Conservation (phyloP, 2,888 invertebrate genomes). For the Pterobdella sp. region DNA sequence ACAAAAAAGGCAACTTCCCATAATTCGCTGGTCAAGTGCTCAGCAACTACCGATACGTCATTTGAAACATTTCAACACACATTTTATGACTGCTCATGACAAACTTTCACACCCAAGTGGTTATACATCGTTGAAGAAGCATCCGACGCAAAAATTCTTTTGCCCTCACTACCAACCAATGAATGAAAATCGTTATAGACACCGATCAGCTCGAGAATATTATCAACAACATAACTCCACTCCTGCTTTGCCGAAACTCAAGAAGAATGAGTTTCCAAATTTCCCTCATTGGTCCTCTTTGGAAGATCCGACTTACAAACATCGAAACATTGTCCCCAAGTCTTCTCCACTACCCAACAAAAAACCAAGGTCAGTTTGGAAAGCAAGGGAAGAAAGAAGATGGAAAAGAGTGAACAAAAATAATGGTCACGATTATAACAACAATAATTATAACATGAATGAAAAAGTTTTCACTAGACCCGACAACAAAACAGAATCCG, state of each 20-base stretch:
- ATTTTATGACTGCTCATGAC: not conserved
- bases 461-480: no score
- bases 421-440: not conserved
- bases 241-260: not conserved
- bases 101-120: slow-evolving; percentile 2
- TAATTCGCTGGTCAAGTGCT: slow-evolving; percentile 24
- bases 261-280: not conserved
- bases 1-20: slow-evolving; percentile 17
- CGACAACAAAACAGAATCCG: no score
- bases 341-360: not conserved
- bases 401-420: slow-evolving; percentile 21
- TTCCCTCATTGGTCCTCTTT: slow-evolving; percentile 28
- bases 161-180: not conserved
- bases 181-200: not conserved
- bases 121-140: not conserved
- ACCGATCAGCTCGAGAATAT: no score
- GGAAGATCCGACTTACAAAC: slow-evolving; percentile 15
- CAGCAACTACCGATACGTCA: not conserved
- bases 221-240: not conserved
- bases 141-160: not conserved
- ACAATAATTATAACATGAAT: not conserved
- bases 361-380: slow-evolving; percentile 16
- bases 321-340: not conserved
- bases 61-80: not conserved
- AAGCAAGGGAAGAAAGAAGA: slow-evolving; percentile 25